Percentiles rank a stretch among this genome's conserved stretches.
These are phyloP conservation scores for Spizaetus ornatus DNA, from an alignment of 2,113 vertebrate species.

Conservation along the genomic window DNA sequence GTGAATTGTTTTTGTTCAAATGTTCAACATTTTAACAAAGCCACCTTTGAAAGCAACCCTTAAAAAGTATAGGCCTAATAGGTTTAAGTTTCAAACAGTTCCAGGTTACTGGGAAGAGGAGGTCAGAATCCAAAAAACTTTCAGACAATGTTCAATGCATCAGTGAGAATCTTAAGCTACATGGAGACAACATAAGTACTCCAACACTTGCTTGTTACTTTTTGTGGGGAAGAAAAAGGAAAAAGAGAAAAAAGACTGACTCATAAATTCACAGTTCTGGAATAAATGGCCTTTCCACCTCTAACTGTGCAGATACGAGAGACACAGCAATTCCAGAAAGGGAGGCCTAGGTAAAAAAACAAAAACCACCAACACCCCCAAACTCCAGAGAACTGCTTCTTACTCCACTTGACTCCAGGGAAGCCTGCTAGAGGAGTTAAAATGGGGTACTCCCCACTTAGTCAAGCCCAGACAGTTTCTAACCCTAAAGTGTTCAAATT, in stretches of 20 bases:
- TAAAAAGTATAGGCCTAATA: background rate
- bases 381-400: background rate
- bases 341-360: background rate
- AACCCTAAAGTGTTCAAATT: background rate
- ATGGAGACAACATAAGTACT: background rate
- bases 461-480: background rate
- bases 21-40: background rate
- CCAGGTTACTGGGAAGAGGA: background rate
- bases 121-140: constrained; percentile 3
- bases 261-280: background rate
- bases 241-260: background rate
- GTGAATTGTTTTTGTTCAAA: background rate
- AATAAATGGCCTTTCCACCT: background rate
- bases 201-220: background rate
- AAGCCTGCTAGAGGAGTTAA: background rate
- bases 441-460: background rate
- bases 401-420: background rate
- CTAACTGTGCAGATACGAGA: background rate
- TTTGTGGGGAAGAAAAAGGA: too few relatives aligned
- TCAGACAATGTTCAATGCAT: background rate
- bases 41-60: background rate
- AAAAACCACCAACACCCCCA: background rate
- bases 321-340: background rate
- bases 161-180: background rate
- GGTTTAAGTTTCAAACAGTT: background rate